A percentile compares a stretch with the other conserved stretches of the same genome.
Conservation (phyloP, 2,113 vertebrate species). For the Cynoglossus semilaevis region DNA sequence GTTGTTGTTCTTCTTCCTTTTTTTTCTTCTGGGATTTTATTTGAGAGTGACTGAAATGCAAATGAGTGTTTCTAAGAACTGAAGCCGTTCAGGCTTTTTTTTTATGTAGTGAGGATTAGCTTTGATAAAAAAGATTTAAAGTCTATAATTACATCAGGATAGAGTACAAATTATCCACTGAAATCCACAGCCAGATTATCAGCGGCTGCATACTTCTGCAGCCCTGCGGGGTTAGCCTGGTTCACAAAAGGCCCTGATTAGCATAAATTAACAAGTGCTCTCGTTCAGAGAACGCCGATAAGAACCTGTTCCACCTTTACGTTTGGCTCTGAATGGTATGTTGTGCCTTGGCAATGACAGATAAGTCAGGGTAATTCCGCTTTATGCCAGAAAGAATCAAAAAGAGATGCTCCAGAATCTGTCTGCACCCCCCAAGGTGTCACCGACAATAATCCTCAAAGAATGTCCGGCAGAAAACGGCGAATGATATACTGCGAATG, state of each 20-base stretch:
- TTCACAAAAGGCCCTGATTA: slow-evolving; percentile 89
- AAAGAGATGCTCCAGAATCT: slow-evolving; percentile 90
- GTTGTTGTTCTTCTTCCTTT: too few relatives aligned
- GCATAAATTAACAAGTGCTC: slow-evolving; percentile 92
- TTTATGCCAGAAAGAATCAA: slow-evolving; percentile 67
- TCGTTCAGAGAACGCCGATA: slow-evolving; percentile 81
- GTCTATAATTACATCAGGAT: slow-evolving; percentile 91
- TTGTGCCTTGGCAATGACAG: slow-evolving; percentile 96
- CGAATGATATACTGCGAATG: slow-evolving; percentile 92
- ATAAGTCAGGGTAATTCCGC: slow-evolving; percentile 96
- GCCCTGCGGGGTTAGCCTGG: slow-evolving; percentile 79
- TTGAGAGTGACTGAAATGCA: too few relatives aligned
- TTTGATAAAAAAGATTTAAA: slow-evolving; percentile 83
- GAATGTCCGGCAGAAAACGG: slow-evolving; percentile 79
- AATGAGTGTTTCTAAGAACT: slow-evolving; percentile 44
- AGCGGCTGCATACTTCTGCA: slow-evolving; percentile 60
- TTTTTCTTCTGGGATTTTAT: too few relatives aligned
- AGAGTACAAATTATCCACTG: slow-evolving; percentile 87
- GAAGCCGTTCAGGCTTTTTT: too few relatives aligned
- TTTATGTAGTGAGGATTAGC: slow-evolving; percentile 78
- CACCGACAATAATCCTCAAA: slow-evolving; percentile 96
- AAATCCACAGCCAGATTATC: slow-evolving; percentile 87
- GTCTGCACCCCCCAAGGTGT: slow-evolving; percentile 91
- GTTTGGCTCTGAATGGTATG: slow-evolving; percentile 86
- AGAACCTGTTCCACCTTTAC: slow-evolving; percentile 92